Evolutionary conservation across 2,888 invertebrate species (phyloP).

Genomic region (Netelia melanura): DNA sequence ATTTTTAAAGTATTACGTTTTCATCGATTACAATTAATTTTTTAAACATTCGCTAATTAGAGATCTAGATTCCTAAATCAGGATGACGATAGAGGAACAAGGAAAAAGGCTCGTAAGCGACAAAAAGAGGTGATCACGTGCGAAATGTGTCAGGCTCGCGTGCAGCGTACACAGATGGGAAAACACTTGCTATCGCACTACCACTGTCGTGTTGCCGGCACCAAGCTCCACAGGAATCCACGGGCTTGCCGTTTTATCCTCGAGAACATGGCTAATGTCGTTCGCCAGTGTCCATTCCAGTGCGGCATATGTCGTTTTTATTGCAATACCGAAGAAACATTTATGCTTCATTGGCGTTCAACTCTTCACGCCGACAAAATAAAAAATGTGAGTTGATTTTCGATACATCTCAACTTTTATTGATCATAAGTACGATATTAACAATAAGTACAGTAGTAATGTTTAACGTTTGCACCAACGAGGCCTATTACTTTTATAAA

Average conservation of each 20-base stretch:
- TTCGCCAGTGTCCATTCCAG: constrained; percentile 93
- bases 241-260: constrained; percentile 89
- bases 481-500: too few relatives aligned
- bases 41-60: constrained; percentile 6
- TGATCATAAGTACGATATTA: too few relatives aligned
- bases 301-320: constrained; percentile 94
- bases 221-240: constrained; percentile 87
- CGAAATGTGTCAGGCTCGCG: constrained; percentile 90
- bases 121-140: constrained; percentile 88
- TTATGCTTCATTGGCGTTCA: constrained; percentile 91
- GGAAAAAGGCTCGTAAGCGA: constrained; percentile 85
- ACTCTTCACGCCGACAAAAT: constrained; percentile 87
- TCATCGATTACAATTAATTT: not conserved
- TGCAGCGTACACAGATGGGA: constrained; percentile 90
- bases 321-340: constrained; percentile 90
- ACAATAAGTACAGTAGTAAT: too few relatives aligned
- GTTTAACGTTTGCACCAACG: too few relatives aligned
- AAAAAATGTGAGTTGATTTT: constrained; percentile 78
- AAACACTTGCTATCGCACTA: constrained; percentile 95
- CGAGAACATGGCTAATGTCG: constrained; percentile 91
- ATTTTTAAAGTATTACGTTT: not conserved
- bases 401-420: not conserved
- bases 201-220: constrained; percentile 90
- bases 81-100: constrained; percentile 44
- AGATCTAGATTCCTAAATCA: constrained; percentile 43